Percentiles rank a stretch among this genome's conserved stretches.
These are phyloP conservation scores for Nannoperca obscura DNA, from an alignment of 2,797 vertebrate species.

Conservation along the genomic window DNA sequence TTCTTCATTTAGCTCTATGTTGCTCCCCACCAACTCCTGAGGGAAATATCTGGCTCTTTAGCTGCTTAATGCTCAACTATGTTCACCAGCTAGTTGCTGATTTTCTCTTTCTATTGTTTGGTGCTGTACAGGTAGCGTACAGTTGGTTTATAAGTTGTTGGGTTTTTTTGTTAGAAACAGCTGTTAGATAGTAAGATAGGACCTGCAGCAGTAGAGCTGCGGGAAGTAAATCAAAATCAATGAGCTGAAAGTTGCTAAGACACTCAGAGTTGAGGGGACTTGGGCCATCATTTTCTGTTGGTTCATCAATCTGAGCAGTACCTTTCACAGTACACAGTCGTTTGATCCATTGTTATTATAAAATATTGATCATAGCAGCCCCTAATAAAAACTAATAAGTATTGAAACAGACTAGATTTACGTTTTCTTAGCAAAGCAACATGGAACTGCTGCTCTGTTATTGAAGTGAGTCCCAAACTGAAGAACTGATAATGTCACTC, in stretches of 20 bases:
- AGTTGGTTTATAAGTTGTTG: neutral
- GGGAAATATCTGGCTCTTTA: neutral
- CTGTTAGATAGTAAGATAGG: neutral
- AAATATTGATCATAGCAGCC: neutral
- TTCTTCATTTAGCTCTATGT: neutral
- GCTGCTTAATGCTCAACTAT: neutral
- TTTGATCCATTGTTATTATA: conserved; percentile 7
- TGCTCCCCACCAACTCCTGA: neutral
- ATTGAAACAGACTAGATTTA: neutral
- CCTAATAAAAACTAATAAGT: neutral
- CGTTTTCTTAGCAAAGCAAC: neutral
- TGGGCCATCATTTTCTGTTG: neutral
- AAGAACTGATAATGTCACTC: neutral
- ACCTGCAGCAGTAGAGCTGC: too few relatives aligned
- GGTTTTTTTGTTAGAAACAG: neutral
- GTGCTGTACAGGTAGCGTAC: neutral
- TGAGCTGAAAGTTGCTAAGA: neutral
- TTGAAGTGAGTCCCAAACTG: neutral
- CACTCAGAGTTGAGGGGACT: neutral
- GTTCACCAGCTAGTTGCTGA: neutral
- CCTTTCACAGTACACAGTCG: neutral
- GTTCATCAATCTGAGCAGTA: neutral
- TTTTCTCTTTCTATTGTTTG: neutral
- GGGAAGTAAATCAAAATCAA: neutral
- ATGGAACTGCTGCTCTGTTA: conserved; percentile 1